These are phyloP conservation scores for Eurypyga helias DNA, from an alignment of 2,113 vertebrate species.

Conservation along the genomic window DNA sequence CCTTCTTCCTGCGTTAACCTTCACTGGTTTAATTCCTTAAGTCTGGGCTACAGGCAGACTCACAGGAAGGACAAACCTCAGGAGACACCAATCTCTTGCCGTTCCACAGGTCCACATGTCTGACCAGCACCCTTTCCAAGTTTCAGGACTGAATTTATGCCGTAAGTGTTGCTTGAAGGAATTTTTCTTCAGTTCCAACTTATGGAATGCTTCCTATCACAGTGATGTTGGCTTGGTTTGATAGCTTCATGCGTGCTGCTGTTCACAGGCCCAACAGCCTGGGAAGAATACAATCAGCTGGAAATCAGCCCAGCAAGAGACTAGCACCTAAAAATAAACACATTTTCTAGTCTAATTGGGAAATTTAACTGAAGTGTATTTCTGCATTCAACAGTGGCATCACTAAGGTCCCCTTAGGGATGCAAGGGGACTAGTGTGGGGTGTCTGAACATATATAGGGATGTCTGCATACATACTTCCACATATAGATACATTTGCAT, in stretches of 20 bases:
- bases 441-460: neutral
- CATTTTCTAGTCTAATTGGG: neutral
- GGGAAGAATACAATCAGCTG: fast-evolving
- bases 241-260: fast-evolving
- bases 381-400: neutral
- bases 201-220: fast-evolving
- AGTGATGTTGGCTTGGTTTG: neutral
- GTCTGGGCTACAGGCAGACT: neutral
- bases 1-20: neutral
- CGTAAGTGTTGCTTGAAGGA: neutral
- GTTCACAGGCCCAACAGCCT: neutral
- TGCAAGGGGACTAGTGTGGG: neutral
- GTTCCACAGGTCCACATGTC: neutral
- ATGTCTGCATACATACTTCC: neutral
- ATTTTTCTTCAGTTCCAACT: neutral
- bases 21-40: neutral
- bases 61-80: neutral
- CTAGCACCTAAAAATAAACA: neutral
- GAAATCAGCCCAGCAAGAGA: neutral
- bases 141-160: neutral
- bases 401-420: neutral
- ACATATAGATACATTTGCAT: fast-evolving
- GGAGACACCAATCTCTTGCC: neutral
- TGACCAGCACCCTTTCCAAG: too few relatives aligned
- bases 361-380: neutral